Conservation (phyloP, 2,113 vertebrate species). For the Chelonoidis abingdonii region DNA sequence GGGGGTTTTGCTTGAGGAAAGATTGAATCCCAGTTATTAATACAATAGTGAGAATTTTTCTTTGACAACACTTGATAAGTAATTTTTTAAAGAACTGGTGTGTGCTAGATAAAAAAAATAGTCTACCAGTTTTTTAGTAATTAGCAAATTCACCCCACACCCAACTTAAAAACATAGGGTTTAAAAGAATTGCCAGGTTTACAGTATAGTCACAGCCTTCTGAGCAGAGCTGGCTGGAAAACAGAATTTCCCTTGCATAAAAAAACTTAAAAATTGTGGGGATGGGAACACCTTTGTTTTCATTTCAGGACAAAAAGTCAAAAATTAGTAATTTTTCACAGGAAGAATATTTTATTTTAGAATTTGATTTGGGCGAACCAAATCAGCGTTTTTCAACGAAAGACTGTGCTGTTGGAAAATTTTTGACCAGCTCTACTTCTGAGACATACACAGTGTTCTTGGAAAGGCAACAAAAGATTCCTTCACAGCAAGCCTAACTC, state of each 20-base stretch:
- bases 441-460: neutral
- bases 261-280: neutral
- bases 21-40: neutral
- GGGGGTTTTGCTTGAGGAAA: neutral
- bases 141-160: neutral
- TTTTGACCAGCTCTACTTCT: neutral
- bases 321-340: neutral
- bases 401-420: neutral
- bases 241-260: neutral
- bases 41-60: neutral
- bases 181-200: neutral
- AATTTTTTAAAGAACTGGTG: neutral
- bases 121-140: neutral
- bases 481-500: neutral
- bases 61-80: neutral
- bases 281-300: neutral
- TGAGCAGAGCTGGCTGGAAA: neutral
- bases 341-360: neutral
- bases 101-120: neutral
- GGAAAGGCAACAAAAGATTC: neutral
- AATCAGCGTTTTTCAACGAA: neutral
- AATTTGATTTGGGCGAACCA: neutral
- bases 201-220: rapidly evolving
- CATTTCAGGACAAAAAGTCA: neutral
- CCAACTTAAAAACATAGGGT: neutral